A percentile compares a stretch with the other conserved stretches of the same genome.
Conservation (phyloP, 2,888 invertebrate genomes). For the Tuberolachnus salignus region DNA sequence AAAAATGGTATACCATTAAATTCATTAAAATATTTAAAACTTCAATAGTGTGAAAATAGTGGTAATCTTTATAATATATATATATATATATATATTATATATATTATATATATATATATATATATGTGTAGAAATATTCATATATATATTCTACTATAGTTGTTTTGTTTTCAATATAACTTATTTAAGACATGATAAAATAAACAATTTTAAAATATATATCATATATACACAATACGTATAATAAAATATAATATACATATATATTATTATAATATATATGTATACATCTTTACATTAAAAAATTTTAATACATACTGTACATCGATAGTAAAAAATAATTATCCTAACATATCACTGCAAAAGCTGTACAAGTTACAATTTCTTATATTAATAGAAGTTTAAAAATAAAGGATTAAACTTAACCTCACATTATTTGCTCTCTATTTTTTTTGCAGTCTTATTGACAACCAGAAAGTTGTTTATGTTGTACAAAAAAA, state of each 20-base stretch:
- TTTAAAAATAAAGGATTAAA: conserved; percentile 22
- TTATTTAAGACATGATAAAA: conserved; percentile 25
- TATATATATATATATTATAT: no score
- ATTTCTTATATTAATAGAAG: conserved; percentile 11
- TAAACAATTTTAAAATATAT: conserved; percentile 26
- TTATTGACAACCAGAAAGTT: conserved; percentile 50
- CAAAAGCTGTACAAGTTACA: conserved; percentile 43
- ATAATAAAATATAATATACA: conserved; percentile 41
- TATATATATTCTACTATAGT: conserved; percentile 6
- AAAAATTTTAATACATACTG: conserved; percentile 48
- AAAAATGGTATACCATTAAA: no score
- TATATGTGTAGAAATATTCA: not conserved
- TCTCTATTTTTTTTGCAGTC: conserved; percentile 48
- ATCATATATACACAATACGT: conserved; percentile 26
- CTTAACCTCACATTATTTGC: conserved; percentile 51
- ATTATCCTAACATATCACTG: conserved; percentile 52
- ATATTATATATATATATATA: no score
- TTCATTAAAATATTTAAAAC: conserved; percentile 4
- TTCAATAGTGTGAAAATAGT: not conserved
- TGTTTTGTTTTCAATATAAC: not conserved
- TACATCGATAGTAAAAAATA: conserved; percentile 40
- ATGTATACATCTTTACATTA: conserved; percentile 35
- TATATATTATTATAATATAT: conserved; percentile 8
- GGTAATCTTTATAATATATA: conserved; percentile 12
- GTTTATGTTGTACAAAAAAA: conserved; percentile 27